A percentile compares a stretch with the other conserved stretches of the same genome.
Evolutionary conservation across 2,113 vertebrate species (phyloP).

Genomic region (Grus americana): DNA sequence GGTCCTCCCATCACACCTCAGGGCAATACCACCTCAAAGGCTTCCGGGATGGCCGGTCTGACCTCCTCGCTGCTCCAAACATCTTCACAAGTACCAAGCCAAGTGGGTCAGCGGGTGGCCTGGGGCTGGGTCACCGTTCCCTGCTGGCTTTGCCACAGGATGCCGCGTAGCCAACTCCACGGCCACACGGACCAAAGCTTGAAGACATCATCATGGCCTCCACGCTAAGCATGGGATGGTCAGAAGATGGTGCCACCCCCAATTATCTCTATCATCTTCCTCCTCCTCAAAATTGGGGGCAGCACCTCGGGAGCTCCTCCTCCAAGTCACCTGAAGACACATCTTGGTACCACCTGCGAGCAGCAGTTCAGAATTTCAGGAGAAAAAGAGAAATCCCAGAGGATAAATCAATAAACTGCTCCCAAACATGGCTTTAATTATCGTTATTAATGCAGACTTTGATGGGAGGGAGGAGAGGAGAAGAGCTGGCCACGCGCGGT

Average conservation of each 20-base stretch:
- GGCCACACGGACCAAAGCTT: not conserved
- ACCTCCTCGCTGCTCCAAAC: not conserved
- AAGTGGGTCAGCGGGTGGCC: not conserved
- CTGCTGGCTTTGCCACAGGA: not conserved
- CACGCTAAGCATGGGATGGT: not conserved
- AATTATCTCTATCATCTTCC: not conserved
- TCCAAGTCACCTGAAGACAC: not conserved
- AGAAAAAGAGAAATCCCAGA: not conserved
- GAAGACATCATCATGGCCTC: not conserved
- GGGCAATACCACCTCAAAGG: not conserved
- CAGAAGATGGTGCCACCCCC: not conserved
- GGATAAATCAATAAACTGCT: not conserved
- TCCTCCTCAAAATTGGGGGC: not conserved
- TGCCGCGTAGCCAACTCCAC: not conserved
- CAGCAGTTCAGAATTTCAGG: not conserved
- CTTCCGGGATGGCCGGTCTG: not conserved
- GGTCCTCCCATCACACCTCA: not conserved
- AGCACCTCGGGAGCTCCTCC: not conserved
- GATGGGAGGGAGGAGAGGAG: not conserved
- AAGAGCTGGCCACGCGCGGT: not conserved
- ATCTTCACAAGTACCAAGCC: not conserved
- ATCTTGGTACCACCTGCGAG: not conserved
- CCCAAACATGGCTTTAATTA: not conserved
- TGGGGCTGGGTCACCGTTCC: not conserved
- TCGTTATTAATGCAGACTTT: not conserved